Base-by-base conservation (phyloP, 1,140 invertebrate species). In the Papilio helenus region DNA sequence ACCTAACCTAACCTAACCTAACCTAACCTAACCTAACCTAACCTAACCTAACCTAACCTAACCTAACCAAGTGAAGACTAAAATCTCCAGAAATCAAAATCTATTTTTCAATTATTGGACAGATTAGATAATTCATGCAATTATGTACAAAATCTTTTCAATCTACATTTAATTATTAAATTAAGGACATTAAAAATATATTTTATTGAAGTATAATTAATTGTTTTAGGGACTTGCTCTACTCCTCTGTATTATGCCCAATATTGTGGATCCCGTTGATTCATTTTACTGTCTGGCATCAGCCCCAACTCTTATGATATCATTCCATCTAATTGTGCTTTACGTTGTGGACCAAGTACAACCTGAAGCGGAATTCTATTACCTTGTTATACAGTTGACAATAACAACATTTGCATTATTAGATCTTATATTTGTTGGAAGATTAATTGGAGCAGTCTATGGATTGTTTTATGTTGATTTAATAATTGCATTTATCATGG, bases 191-290 rank as follows among this genome's bases (percentile, higher is more conserved):
- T 46, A 26, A 77, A 39, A 72, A 23, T 16, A 39, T 10, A 10
- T 76, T 44, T 44, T 26, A 77, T 42, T 82, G 42, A 77, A 77
- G 46, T 42, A 81, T 68, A 42, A 72, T 82, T 84, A 89, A 80
- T 92, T 90, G 85, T 83, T 94, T 91, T 94, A 94, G 92, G 91
- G 91, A 90, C 84, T 93, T 85, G 91, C 92, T 82, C 89, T 94
- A 34, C 88, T 93, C 29, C 90, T 94, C 85, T 91, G 89, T 90
- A 89, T 94, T 80, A 84, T 93, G 72, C 90, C 92, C 76, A 86
- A 91, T 84, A 88, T 93, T 83, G 91, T 92, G 89, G 86, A 87
- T 65, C 89, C 93, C 2, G 72, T 91, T 86, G 90, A 92, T 68
- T 42, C 82, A 9, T 85, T 84, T 79, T 85, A 90, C 51, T 93